Evolutionary conservation across 2,797 vertebrate genomes (phyloP), one percentile per base, ranked within the genome.

Genomic region (Notoglanidium macrostoma): DNA sequence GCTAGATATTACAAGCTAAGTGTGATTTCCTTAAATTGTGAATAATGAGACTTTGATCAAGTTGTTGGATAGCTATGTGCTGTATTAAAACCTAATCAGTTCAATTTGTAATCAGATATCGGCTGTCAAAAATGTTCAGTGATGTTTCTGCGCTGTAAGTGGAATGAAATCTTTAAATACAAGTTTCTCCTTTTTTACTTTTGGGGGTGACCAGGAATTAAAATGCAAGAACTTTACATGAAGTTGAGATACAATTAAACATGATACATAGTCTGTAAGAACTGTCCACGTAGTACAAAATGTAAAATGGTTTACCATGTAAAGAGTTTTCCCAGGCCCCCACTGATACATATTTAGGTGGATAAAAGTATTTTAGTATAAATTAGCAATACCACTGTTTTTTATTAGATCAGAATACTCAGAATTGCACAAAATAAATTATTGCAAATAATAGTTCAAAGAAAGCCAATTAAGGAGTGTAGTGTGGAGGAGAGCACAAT

Each of bases 361-460:
- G 40, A 3, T 35, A 59, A 51, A 77, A 51, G 11, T 10, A 40
- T 1, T 85, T 59, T 46, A 78, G 44, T 78, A 54, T 61, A 44
- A 26, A 79, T 35, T 29, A 15, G 29, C 35, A 15, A 7, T 15
- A 12, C 5, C 44, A 76, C 12, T 51, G 8, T 74, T 40, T 14
- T 79, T 57, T 72, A 70, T 26, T 65, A 61, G 46, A 29, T 57
- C 15, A n/a, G 46, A 26, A 40, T 57, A 15, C 14, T 21, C 55
- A 49, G n/a, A 55, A 12, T 35, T 9, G 32, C n/a, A 12, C 14
- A 49, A 12, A 26, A 59, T n/a, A 46, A 61, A 40, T 78, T 44
- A 44, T 78, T 29, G 40, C 44, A 12, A 32, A 67, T 84, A 29
- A 70, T 79, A 35, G 86, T 88, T 91, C 87, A 92, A 90, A 90